A percentile compares a stretch with the other conserved stretches of the same genome.
Evolutionary conservation across 2,113 vertebrate species (phyloP).

Genomic region (Aegithalos caudatus): DNA sequence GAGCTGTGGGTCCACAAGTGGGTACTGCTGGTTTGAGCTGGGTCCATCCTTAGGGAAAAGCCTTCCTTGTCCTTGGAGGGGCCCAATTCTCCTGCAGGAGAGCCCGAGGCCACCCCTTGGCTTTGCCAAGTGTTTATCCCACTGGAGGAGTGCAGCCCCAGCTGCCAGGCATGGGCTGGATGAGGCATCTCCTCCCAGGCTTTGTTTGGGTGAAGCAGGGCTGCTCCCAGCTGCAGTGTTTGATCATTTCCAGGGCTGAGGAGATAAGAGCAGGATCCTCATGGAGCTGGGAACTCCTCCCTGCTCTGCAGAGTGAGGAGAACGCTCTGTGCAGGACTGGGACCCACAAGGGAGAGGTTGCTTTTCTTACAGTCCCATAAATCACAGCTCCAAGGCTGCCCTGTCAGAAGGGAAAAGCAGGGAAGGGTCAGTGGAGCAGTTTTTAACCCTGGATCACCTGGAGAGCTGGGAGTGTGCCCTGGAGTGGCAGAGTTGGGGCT

Average conservation of each 20-base stretch:
- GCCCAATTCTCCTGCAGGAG: neutral
- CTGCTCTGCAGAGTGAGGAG: accelerated
- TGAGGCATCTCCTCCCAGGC: neutral
- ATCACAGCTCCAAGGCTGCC: neutral
- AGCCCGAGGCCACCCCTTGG: neutral
- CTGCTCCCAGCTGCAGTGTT: neutral
- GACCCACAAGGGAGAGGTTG: neutral
- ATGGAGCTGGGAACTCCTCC: neutral
- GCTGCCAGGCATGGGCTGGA: neutral
- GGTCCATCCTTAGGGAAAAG: neutral
- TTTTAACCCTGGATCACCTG: neutral
- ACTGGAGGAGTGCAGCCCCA: neutral
- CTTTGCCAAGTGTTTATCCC: neutral
- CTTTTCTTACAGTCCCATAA: neutral
- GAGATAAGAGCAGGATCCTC: neutral
- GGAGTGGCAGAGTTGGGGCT: neutral
- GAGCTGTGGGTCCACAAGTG: neutral
- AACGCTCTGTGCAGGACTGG: neutral
- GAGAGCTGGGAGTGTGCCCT: neutral
- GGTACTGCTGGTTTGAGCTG: neutral
- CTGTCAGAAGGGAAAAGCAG: neutral
- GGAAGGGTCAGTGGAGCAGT: neutral
- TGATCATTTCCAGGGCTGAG: neutral
- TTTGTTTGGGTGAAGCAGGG: neutral
- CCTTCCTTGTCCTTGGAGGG: neutral